Conservation (phyloP, 23 tunicate species). For the Phallusia fumigata region DNA sequence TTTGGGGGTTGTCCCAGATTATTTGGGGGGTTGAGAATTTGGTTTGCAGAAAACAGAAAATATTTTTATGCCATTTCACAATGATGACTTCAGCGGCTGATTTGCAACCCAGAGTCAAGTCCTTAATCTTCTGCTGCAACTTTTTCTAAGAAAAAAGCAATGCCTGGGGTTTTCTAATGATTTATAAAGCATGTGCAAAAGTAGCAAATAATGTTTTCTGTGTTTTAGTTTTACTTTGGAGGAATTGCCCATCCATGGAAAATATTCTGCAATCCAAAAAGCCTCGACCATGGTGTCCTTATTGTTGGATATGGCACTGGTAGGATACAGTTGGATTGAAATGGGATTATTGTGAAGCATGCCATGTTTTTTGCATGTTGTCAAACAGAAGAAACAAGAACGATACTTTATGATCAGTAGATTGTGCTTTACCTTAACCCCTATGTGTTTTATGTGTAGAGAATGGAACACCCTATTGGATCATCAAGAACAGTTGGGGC, state of each 20-base stretch:
- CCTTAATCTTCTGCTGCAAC: no score
- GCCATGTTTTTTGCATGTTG: not conserved
- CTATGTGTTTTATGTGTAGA: constrained; percentile 19
- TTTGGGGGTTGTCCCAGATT: no score
- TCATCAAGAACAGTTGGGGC: constrained; percentile 99
- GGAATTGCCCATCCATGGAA: constrained; percentile 97
- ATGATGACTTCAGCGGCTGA: no score
- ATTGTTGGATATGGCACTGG: constrained; percentile 93
- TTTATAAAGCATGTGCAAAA: not conserved
- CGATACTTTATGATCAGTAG: not conserved
- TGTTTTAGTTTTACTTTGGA: constrained; percentile 90
- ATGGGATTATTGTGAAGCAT: no score
- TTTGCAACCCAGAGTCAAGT: no score
- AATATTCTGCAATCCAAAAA: constrained; percentile 84
- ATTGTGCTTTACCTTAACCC: not conserved
- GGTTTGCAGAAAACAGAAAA: no score
- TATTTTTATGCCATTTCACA: no score
- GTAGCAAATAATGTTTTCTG: not conserved
- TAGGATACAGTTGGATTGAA: not conserved
- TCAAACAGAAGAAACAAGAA: not conserved
- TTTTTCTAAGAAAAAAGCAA: not conserved
- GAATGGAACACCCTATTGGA: constrained; percentile 83
- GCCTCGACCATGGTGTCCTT: constrained; percentile 96
- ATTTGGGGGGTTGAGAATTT: no score
- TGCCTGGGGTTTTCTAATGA: not conserved